Evolutionary conservation across 2,113 vertebrate genomes (phyloP), one percentile per base, ranked within the genome.

Genomic region (Carassius auratus): DNA sequence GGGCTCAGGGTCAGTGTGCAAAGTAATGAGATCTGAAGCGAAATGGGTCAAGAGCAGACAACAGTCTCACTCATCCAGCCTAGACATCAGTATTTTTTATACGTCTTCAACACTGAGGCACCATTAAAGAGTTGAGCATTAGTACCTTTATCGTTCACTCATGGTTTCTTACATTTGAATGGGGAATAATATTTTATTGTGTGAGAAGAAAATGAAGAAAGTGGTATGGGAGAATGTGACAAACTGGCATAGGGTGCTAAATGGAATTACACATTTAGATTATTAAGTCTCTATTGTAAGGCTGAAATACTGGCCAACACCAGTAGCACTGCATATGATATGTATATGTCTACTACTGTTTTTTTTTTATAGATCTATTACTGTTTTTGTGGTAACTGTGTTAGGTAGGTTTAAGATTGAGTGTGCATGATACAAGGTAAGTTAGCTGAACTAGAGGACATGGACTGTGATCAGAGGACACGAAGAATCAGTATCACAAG

Each of bases 371-470:
- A 30, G 23, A 8, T 81, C 59, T 48, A 38, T 69, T 59, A 81
- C 45, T 50, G 62, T 83, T 19, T 64, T 38, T 62, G 55, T 57
- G 66, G 30, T 83, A 71, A 81, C 76, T 48, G 52, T 76, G 74
- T 88, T 78, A 80, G 57, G 77, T 15, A 80, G 57, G 77, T 15
- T 80, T 62, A 85, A 85, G 50, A 50, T 9, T 52, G 45, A 55
- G 13, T 66, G 83, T 36, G 61, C 84, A 59, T 57, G 42, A 76
- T 66, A 71, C 17, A 71, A 68, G 42, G 45, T 9, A 12, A 10
- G 19, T 38, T 55, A 42, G 48, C 52, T 69, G 9, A 68, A 38
- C n/a, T 33, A 21, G 57, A 64, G 36, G 26, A n/a, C 59, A 61
- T 59, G 17, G 30, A 15, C 5, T 30, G 45, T 3, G 36, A 38